phyloP scores from a whole-genome alignment of 2,797 vertebrate species.

The Enteromius thamalakanensis region DNA sequence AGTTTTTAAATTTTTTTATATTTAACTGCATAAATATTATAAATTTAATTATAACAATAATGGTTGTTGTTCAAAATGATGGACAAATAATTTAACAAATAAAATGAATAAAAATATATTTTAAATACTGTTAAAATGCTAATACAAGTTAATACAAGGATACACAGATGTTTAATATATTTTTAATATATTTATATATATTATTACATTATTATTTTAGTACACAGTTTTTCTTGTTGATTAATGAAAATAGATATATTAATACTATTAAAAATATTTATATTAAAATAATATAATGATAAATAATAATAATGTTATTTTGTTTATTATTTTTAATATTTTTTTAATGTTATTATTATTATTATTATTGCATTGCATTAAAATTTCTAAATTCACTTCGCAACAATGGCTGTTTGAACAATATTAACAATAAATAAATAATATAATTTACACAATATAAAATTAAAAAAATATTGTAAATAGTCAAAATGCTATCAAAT shows the following conservation, averaged over 20 bases:
- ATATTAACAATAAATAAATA: background rate
- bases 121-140: background rate
- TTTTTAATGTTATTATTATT: no score
- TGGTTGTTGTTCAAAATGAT: background rate
- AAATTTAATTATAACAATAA: background rate
- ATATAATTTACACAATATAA: background rate
- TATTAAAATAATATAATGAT: background rate
- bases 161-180: background rate
- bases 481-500: background rate
- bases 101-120: background rate
- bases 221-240: no score
- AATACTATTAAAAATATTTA: background rate
- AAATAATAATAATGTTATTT: background rate
- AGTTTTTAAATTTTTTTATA: background rate
- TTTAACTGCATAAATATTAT: background rate
- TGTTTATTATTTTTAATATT: no score
- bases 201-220: no score
- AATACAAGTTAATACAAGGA: background rate
- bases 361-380: background rate
- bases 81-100: background rate
- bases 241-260: background rate
- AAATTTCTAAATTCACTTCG: background rate
- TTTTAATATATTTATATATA: no score
- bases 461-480: background rate
- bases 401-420: background rate